Evolutionary conservation across 2,888 invertebrate genomes (phyloP).

Genomic region (Drosophila bunnanda): DNA sequence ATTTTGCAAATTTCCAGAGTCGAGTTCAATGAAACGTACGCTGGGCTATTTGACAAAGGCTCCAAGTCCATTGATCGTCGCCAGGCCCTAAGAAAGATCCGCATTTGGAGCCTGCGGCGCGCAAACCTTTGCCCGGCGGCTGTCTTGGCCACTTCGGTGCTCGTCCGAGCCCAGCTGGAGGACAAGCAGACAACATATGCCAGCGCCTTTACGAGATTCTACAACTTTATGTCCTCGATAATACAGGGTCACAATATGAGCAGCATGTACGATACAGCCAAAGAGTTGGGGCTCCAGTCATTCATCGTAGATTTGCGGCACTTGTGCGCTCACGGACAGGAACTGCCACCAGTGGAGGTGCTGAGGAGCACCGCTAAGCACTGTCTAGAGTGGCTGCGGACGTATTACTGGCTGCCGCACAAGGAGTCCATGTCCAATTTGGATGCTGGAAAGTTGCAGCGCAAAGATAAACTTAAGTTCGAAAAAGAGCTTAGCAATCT

Average conservation of each 20-base stretch:
- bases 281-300: constrained; percentile 81
- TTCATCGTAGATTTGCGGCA: constrained; percentile 84
- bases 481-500: constrained; percentile 66
- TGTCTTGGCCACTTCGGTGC: constrained; percentile 80
- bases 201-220: constrained; percentile 83
- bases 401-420: constrained; percentile 82
- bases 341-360: constrained; percentile 78
- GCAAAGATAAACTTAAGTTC: constrained; percentile 71
- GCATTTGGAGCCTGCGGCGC: constrained; percentile 82
- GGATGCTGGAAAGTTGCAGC: constrained; percentile 69
- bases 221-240: constrained; percentile 84
- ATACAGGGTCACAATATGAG: constrained; percentile 79
- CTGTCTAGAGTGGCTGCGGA: constrained; percentile 82
- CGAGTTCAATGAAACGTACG: constrained; percentile 81
- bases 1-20: constrained; percentile 52
- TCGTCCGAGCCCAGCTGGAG: constrained; percentile 80
- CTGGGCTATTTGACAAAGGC: constrained; percentile 73
- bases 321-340: constrained; percentile 83
- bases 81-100: constrained; percentile 75
- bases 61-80: constrained; percentile 46
- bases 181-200: constrained; percentile 79
- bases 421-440: constrained; percentile 72
- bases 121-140: constrained; percentile 82
- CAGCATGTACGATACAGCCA: constrained; percentile 84
- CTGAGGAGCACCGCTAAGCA: constrained; percentile 76